phyloP scores from a whole-genome alignment of 2,113 vertebrate species.

The Eubucco bourcierii region DNA sequence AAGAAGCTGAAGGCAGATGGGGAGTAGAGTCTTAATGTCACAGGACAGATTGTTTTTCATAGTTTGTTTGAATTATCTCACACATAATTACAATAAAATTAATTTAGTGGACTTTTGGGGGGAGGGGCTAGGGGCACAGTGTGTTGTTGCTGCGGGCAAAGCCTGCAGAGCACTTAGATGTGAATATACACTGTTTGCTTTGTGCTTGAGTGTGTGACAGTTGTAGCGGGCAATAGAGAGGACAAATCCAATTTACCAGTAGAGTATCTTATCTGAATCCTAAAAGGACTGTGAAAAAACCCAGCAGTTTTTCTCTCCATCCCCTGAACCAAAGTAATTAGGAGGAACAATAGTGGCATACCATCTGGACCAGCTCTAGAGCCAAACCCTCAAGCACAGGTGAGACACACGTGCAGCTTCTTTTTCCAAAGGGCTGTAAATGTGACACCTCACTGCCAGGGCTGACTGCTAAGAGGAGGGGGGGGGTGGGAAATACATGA shows the following conservation, averaged over 20 bases:
- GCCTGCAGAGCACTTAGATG: slow-evolving; percentile 59
- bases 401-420: slow-evolving; percentile 1
- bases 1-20: slow-evolving; percentile 30
- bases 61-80: slow-evolving; percentile 75
- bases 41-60: slow-evolving; percentile 61
- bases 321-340: background rate
- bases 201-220: slow-evolving; percentile 56
- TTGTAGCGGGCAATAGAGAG: slow-evolving; percentile 37
- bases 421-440: slow-evolving; percentile 4
- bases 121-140: slow-evolving; percentile 61
- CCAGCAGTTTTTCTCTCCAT: background rate
- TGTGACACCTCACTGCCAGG: background rate
- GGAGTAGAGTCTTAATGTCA: slow-evolving; percentile 62
- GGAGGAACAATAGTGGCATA: background rate
- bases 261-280: slow-evolving; percentile 53
- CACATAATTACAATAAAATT: slow-evolving; percentile 73
- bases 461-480: background rate
- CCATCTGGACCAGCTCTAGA: background rate
- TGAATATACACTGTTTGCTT: slow-evolving; percentile 63
- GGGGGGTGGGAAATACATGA: accelerated
- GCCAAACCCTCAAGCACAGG: background rate
- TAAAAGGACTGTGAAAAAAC: slow-evolving; percentile 12
- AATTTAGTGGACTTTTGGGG: slow-evolving; percentile 1
- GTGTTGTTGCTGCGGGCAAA: slow-evolving; percentile 62
- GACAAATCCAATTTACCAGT: slow-evolving; percentile 41